These are phyloP conservation scores for Archips xylosteana DNA, from an alignment of 2,888 invertebrate genomes.

Conservation along the genomic window DNA sequence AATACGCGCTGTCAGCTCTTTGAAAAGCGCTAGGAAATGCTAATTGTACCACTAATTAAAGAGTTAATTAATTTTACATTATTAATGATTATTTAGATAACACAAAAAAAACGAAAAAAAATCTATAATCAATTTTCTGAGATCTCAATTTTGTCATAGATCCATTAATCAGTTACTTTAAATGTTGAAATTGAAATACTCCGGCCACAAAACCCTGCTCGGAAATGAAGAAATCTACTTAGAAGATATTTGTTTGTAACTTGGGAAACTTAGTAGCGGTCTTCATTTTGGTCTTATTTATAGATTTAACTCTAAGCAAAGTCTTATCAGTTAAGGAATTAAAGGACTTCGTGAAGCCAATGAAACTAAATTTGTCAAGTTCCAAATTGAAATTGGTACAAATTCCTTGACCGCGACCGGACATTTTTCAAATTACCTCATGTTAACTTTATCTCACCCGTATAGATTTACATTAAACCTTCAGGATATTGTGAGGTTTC, in stretches of 20 bases:
- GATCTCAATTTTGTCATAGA: no score
- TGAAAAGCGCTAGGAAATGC: no score
- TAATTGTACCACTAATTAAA: no score
- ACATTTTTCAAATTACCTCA: background rate
- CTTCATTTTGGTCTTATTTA: background rate
- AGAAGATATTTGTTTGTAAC: background rate
- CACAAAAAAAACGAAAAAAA: no score
- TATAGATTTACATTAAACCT: background rate
- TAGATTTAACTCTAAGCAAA: background rate
- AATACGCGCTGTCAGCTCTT: no score
- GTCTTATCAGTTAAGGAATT: background rate
- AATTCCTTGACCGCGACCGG: conserved; percentile 1
- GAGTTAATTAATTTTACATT: no score
- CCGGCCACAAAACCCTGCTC: no score
- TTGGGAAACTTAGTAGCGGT: background rate
- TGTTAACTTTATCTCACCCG: background rate
- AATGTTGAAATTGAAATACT: no score
- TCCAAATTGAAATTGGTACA: background rate
- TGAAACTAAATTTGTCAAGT: conserved; percentile 9
- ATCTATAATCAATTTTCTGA: no score
- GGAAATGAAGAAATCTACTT: no score
- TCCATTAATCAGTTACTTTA: no score
- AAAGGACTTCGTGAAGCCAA: background rate
- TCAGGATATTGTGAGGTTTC: background rate
- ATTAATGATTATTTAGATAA: no score